Conservation (phyloP, 2,113 vertebrate species). For the Isurus oxyrinchus region DNA sequence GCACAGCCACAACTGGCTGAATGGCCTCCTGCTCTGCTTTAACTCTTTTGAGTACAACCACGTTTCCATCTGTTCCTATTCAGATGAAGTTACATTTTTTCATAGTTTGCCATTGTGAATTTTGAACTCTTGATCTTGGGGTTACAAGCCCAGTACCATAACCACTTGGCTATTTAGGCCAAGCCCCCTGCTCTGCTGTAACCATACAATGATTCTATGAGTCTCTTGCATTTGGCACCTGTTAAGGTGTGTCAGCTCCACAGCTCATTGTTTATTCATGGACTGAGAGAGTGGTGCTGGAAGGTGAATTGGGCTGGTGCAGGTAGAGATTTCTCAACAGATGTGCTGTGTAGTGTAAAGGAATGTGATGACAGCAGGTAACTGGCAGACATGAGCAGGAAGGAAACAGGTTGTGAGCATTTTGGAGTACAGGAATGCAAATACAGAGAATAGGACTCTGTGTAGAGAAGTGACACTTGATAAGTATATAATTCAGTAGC, state of each 20-base stretch:
- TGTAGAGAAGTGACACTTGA: too few relatives aligned
- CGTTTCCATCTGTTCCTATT: too few relatives aligned
- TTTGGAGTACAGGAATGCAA: neutral
- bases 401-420: neutral
- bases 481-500: neutral
- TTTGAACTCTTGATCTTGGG: too few relatives aligned
- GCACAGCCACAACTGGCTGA: neutral
- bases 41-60: too few relatives aligned
- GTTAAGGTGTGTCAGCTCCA: neutral
- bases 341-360: neutral
- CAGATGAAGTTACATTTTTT: too few relatives aligned
- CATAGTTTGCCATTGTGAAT: too few relatives aligned
- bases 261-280: neutral
- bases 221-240: neutral
- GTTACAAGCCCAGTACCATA: too few relatives aligned
- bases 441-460: neutral
- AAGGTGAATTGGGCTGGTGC: neutral
- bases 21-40: neutral
- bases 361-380: conserved; percentile 27
- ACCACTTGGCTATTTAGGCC: too few relatives aligned
- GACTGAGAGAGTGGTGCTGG: neutral
- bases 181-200: neutral
- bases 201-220: neutral
- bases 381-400: neutral
- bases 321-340: conserved; percentile 4